These are phyloP conservation scores for Loris lydekkerianus DNA, from an alignment of 2,797 vertebrate species.

Conservation along the genomic window DNA sequence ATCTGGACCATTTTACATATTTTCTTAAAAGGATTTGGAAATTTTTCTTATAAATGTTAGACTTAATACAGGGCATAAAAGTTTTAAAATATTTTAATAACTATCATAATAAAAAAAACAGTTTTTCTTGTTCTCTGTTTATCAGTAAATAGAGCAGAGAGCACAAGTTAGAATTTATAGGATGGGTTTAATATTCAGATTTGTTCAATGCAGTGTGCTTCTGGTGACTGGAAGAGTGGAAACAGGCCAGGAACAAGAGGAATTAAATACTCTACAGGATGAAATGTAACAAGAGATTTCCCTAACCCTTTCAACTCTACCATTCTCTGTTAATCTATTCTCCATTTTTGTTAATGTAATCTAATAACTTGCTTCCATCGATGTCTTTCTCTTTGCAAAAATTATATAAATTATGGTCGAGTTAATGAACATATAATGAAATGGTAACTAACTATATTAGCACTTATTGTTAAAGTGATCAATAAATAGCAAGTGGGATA, in stretches of 20 bases:
- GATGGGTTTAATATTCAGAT: background rate
- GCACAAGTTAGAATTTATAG: background rate
- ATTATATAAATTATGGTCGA: background rate
- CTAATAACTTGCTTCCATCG: background rate
- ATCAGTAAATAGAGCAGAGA: conserved; percentile 15
- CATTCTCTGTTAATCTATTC: background rate
- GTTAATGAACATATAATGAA: conserved; percentile 14
- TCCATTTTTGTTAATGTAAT: conserved; percentile 1
- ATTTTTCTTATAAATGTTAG: background rate
- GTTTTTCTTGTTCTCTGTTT: conserved; percentile 2
- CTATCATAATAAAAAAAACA: background rate
- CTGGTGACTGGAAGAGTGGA: background rate
- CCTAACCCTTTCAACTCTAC: background rate
- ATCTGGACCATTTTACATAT: background rate
- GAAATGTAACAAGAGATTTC: conserved; percentile 34
- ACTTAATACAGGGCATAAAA: background rate
- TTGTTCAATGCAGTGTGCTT: background rate
- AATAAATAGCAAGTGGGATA: background rate
- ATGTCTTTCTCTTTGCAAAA: conserved; percentile 58
- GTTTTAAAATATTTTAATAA: conserved; percentile 11
- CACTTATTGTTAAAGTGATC: conserved; percentile 26
- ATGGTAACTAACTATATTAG: conserved; percentile 8
- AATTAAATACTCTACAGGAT: background rate
- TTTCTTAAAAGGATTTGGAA: background rate
- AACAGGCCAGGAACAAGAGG: conserved; percentile 26